Conservation (phyloP, 2,888 invertebrate species). For the Acrobasis consociella region DNA sequence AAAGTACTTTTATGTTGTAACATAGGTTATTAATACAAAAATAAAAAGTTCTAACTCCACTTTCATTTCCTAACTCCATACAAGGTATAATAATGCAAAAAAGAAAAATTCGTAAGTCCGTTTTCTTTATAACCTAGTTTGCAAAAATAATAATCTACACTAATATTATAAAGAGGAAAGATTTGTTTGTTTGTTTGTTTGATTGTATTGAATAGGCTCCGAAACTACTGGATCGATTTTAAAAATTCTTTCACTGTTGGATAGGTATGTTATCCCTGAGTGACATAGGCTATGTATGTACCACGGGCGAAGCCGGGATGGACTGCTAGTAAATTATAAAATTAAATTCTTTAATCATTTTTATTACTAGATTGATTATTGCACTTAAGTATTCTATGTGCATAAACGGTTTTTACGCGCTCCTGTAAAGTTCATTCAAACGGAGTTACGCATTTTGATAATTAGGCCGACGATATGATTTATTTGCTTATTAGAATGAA, state of each 20-base stretch:
- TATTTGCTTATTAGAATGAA: no score
- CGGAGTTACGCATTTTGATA: not conserved
- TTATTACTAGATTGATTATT: not conserved
- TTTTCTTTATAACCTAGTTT: not conserved
- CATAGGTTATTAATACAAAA: not conserved
- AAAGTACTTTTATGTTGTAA: not conserved
- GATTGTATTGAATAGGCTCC: no score
- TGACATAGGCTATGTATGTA: no score
- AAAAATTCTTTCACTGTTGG: no score
- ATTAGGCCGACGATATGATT: no score
- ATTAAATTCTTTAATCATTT: not conserved
- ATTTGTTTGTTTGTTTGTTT: no score
- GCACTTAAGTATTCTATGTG: not conserved
- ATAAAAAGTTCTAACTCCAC: not conserved
- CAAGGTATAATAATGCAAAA: not conserved
- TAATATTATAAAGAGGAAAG: no score
- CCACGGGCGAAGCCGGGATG: no score
- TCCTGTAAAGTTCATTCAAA: conserved; percentile 1
- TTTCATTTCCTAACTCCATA: not conserved
- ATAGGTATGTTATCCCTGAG: no score
- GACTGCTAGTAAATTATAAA: no score
- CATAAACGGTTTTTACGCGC: not conserved
- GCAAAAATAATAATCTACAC: not conserved
- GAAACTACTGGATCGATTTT: no score
- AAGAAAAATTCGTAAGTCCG: not conserved